phyloP scores from a whole-genome alignment of 2,797 vertebrate genomes.

The Pelobates cultripes region DNA sequence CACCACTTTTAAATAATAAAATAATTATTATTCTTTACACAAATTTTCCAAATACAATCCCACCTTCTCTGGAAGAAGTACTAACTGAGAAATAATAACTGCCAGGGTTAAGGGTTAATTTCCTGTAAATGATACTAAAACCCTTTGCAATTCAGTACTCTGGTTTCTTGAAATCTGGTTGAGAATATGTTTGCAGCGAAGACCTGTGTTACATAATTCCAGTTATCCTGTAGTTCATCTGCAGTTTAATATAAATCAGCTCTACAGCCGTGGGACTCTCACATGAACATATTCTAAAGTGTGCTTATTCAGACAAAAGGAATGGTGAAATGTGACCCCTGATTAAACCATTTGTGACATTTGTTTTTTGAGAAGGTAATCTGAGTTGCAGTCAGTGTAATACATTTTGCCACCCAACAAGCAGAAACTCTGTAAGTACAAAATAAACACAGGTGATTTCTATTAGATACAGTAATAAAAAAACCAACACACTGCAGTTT shows the following conservation, averaged over 20 bases:
- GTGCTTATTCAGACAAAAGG: not conserved
- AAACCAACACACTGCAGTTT: not conserved
- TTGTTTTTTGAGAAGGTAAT: not conserved
- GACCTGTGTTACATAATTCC: not conserved
- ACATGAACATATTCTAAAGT: not conserved
- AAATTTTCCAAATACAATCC: no score
- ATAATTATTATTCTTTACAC: no score
- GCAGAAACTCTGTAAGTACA: not conserved
- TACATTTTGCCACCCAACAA: not conserved
- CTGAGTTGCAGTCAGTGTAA: not conserved
- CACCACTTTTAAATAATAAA: no score
- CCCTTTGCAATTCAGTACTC: no score
- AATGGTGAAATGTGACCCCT: not conserved
- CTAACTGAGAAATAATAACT: no score
- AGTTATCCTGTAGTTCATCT: not conserved
- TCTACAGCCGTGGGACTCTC: not conserved
- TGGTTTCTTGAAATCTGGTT: not conserved
- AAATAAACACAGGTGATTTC: not conserved
- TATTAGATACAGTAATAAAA: not conserved
- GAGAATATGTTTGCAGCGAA: not conserved
- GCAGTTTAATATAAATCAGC: not conserved
- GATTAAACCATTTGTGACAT: not conserved
- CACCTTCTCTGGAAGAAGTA: no score
- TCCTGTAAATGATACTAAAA: no score
- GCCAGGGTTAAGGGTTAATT: no score